Evolutionary conservation across 2,797 vertebrate species (phyloP).

Genomic region (Lepidocolaptes lacrymiger): DNA sequence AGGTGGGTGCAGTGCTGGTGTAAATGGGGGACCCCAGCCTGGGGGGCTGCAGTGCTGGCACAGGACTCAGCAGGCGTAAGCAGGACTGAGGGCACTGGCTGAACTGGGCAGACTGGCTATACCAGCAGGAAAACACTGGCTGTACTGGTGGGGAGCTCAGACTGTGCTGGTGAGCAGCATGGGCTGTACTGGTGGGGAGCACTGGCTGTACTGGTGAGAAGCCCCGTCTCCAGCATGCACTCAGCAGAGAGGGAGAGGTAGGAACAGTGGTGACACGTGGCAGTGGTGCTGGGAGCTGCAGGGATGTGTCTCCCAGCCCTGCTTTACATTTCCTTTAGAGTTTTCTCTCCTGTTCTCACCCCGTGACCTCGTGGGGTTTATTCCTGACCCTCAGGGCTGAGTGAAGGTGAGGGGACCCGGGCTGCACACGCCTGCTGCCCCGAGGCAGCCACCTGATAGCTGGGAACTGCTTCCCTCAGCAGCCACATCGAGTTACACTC

Average conservation of each 20-base stretch:
- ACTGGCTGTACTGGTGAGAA: neutral
- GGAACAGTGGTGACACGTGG: neutral
- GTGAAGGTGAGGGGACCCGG: fast-evolving
- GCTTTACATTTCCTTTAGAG: neutral
- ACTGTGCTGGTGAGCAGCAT: neutral
- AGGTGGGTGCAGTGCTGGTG: no score
- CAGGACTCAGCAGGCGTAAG: fast-evolving
- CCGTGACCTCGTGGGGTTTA: fast-evolving
- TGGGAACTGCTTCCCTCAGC: neutral
- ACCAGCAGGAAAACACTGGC: neutral
- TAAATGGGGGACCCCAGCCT: neutral
- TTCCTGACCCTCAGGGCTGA: neutral
- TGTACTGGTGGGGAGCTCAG: neutral
- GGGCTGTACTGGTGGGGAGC: neutral
- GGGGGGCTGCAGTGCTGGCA: neutral
- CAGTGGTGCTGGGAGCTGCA: neutral
- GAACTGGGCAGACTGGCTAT: neutral
- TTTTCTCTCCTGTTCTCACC: neutral
- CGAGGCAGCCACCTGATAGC: neutral
- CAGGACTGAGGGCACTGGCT: neutral
- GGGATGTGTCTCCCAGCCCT: neutral
- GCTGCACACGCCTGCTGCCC: fast-evolving
- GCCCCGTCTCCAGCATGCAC: neutral
- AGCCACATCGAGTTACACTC: slow-evolving; percentile 31
- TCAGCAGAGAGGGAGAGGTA: neutral